Evolutionary conservation across 1,140 invertebrate genomes (phyloP), one percentile per base, ranked within the genome.

Genomic region (Maniola jurtina): DNA sequence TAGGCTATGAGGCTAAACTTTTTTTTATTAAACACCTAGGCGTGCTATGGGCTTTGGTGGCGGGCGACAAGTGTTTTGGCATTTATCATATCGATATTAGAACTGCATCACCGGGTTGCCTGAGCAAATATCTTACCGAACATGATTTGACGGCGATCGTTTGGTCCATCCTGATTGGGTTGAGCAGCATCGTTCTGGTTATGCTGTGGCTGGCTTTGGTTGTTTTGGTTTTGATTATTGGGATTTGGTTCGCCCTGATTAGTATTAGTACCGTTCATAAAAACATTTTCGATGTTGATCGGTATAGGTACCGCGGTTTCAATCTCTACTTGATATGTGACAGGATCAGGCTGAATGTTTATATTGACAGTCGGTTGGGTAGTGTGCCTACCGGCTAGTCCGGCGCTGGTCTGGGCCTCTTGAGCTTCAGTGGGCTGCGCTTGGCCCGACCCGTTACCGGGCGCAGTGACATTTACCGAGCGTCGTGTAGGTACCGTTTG

Each of bases 281-380:
- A 38, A 6, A 70, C 70, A 57, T 71, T 77, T 45, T 80, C 78
- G 6, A 82, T 61, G 34, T 76, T 71, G 35, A 81, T 64, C 14
- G 80, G 73, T 35, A 79, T 78, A 8, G 80, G 76, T 48, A 81
- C 78, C 58, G 77, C 70, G 16, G 79, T 80, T 42, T 83, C 82
- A 67, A 84, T 80, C 65, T 83, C 81, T 61, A 84, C 73, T 75
- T 86, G 81, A 38, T 82, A 83, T 0, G 75, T 84, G 63, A 81
- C 72, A 0, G 78, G 78, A 34, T 83, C 79, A 59, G 78, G 73
- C 36, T 81, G 77, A 59, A 79, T 75, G 47, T 81, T 77, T 47
- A 80, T 76, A 69, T 76, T 80, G 66, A 78, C 73, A 60, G 77
- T 77, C 25, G 73, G 66, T 16, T 61, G 71, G 14, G 14, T 25